Evolutionary conservation across 1,140 invertebrate species (phyloP).

Genomic region (Hyles euphorbiae): DNA sequence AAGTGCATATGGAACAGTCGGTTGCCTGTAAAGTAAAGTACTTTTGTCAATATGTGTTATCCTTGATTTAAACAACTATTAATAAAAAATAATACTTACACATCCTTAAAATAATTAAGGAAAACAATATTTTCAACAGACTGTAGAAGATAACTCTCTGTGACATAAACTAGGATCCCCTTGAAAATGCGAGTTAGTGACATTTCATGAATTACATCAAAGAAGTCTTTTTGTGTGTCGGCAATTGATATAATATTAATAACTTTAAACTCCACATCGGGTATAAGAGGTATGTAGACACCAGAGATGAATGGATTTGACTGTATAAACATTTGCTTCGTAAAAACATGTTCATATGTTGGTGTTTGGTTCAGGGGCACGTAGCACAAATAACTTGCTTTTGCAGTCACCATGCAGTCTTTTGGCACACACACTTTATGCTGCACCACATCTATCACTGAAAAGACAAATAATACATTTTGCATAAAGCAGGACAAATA

Average conservation of each 20-base stretch:
- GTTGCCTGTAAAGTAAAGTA: slow-evolving; percentile 44
- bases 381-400: slow-evolving; percentile 43
- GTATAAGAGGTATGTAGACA: slow-evolving; percentile 52
- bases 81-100: slow-evolving; percentile 43
- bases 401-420: slow-evolving; percentile 47
- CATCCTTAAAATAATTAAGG: slow-evolving; percentile 57
- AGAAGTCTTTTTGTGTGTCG: slow-evolving; percentile 42
- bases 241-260: slow-evolving; percentile 50
- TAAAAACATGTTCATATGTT: slow-evolving; percentile 39
- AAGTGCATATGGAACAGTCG: slow-evolving; percentile 56
- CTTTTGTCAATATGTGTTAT: neutral
- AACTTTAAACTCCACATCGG: slow-evolving; percentile 49
- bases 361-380: slow-evolving; percentile 42
- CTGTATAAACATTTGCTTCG: slow-evolving; percentile 22
- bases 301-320: slow-evolving; percentile 42
- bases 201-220: slow-evolving; percentile 38
- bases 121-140: slow-evolving; percentile 56
- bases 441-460: slow-evolving; percentile 56
- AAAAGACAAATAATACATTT: slow-evolving; percentile 22
- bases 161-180: slow-evolving; percentile 56
- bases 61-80: neutral
- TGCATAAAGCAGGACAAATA: neutral
- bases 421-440: slow-evolving; percentile 46
- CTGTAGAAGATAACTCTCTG: slow-evolving; percentile 52
- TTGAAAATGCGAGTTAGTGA: slow-evolving; percentile 45